Evolutionary conservation across 2,113 vertebrate species (phyloP).

Genomic region (Macroglossus sobrinus): DNA sequence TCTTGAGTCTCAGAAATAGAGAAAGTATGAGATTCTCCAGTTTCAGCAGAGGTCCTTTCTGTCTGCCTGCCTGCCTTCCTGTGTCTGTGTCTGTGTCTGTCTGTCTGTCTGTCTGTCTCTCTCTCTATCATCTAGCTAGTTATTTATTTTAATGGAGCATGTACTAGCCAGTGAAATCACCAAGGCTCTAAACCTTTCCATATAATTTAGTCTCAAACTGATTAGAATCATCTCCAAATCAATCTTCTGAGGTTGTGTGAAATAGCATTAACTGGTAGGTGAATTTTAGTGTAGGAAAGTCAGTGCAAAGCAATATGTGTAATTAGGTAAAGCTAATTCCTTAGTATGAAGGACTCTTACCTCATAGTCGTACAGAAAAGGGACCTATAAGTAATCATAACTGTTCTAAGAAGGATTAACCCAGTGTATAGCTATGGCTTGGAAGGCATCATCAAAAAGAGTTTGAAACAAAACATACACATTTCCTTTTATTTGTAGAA

Average conservation of each 20-base stretch:
- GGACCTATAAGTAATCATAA: background rate
- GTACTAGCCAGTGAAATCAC: background rate
- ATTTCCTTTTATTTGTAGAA: constrained; percentile 37
- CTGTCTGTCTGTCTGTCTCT: background rate
- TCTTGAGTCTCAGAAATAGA: background rate
- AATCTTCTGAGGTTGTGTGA: background rate
- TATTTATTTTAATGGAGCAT: background rate
- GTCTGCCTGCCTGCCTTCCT: background rate
- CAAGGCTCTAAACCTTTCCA: background rate
- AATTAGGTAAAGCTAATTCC: background rate
- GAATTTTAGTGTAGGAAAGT: background rate
- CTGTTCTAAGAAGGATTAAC: background rate
- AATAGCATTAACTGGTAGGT: background rate
- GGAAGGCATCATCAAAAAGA: background rate
- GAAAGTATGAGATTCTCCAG: background rate
- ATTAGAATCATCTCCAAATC: background rate
- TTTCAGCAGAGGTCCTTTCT: background rate
- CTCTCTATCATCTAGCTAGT: background rate
- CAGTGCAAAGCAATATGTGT: background rate
- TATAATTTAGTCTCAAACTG: background rate
- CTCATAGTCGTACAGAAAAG: background rate
- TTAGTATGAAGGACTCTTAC: background rate
- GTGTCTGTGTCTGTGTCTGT: no score
- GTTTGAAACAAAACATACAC: constrained; percentile 10
- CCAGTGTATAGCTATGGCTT: background rate